These are phyloP conservation scores for Parelbella ahira DNA, from an alignment of 2,888 invertebrate genomes.

Conservation along the genomic window DNA sequence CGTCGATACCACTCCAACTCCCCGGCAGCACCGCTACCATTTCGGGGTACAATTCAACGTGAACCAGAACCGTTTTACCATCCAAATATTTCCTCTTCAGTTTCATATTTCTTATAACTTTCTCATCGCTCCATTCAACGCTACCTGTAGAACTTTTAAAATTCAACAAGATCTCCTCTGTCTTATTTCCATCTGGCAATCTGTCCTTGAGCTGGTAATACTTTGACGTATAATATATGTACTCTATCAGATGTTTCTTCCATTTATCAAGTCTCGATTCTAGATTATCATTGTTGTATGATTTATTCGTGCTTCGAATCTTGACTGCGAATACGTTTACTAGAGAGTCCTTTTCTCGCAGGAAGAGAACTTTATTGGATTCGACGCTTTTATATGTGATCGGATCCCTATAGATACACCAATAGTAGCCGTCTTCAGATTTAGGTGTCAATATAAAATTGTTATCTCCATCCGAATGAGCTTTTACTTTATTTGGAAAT, in stretches of 20 bases:
- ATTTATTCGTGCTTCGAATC: slow-evolving; percentile 38
- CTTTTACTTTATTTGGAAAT: slow-evolving; percentile 46
- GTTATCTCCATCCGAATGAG: slow-evolving; percentile 36
- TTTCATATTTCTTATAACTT: slow-evolving; percentile 40
- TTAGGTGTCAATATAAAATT: slow-evolving; percentile 43
- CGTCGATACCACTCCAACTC: slow-evolving; percentile 46
- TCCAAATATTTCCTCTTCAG: slow-evolving; percentile 58
- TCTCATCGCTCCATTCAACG: slow-evolving; percentile 38
- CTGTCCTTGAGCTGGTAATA: slow-evolving; percentile 32
- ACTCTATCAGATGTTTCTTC: slow-evolving; percentile 53
- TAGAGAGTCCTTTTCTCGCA: slow-evolving; percentile 48
- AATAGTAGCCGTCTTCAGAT: slow-evolving; percentile 64
- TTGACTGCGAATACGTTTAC: slow-evolving; percentile 53
- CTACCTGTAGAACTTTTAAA: slow-evolving; percentile 38
- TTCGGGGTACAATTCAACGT: slow-evolving; percentile 46
- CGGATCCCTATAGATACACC: slow-evolving; percentile 59
- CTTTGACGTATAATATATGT: slow-evolving; percentile 52
- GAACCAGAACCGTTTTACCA: slow-evolving; percentile 47
- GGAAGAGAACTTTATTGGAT: slow-evolving; percentile 55
- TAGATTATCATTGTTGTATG: slow-evolving; percentile 33
- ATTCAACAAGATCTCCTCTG: slow-evolving; percentile 37
- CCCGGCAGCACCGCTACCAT: slow-evolving; percentile 53
- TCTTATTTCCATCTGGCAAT: slow-evolving; percentile 28
- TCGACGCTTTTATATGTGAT: slow-evolving; percentile 44
- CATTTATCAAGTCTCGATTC: slow-evolving; percentile 38